phyloP scores from a whole-genome alignment of 2,113 vertebrate species.

The Pedetes capensis region DNA sequence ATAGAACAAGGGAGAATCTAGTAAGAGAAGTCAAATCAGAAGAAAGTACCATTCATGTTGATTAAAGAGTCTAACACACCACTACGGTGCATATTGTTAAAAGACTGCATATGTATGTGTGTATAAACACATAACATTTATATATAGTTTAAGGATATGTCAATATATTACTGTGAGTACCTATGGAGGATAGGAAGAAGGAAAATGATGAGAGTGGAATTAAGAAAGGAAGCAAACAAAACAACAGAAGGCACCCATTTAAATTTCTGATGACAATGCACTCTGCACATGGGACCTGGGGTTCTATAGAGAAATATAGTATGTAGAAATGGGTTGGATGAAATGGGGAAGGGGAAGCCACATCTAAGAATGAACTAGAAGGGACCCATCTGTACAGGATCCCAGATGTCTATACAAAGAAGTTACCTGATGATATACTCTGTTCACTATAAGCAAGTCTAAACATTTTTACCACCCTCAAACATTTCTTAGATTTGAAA shows the following conservation, averaged over 20 bases:
- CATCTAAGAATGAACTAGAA: background rate
- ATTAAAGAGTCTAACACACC: background rate
- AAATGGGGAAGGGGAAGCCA: background rate
- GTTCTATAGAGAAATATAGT: background rate
- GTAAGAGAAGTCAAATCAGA: background rate
- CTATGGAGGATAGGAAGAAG: background rate
- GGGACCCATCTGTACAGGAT: background rate
- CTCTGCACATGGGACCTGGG: background rate
- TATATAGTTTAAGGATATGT: too few relatives aligned
- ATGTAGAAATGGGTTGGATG: background rate
- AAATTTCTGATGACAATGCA: background rate
- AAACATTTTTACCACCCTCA: background rate
- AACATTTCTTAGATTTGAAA: background rate
- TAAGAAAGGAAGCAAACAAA: background rate
- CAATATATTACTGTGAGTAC: background rate
- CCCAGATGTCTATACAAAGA: background rate
- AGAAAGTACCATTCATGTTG: background rate
- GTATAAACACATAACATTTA: background rate
- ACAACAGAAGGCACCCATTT: background rate
- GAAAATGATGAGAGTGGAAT: background rate
- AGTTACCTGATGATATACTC: background rate
- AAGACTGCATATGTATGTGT: background rate
- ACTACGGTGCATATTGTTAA: background rate
- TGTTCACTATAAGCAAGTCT: background rate
- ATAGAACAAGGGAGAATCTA: background rate